Conservation (phyloP, 2,797 vertebrate species). For the Coranthus polyacanthus region DNA sequence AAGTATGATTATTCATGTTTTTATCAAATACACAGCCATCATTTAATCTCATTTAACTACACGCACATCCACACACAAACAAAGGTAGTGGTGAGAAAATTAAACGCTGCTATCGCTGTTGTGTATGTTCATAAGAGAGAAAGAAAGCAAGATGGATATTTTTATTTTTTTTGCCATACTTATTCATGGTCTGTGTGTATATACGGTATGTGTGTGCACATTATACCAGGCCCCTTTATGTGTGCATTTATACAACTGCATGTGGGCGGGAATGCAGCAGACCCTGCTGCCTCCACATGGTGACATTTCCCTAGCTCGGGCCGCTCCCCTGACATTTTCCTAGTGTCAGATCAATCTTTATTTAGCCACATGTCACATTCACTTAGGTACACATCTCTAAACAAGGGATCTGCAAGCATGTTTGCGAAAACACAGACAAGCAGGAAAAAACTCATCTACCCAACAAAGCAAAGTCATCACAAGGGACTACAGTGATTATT, state of each 20-base stretch:
- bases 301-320: slow-evolving; percentile 84
- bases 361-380: slow-evolving; percentile 84
- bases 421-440: slow-evolving; percentile 60
- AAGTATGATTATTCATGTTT: slow-evolving; percentile 1
- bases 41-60: neutral
- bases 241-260: slow-evolving; percentile 29
- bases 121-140: neutral
- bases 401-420: slow-evolving; percentile 53
- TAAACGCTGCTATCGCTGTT: neutral
- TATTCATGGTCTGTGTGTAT: neutral
- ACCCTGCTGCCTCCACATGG: slow-evolving; percentile 48
- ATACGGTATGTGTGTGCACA: slow-evolving; percentile 3
- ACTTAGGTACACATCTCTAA: slow-evolving; percentile 80
- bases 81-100: neutral
- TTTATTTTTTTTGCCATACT: slow-evolving; percentile 5
- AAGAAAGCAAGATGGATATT: neutral
- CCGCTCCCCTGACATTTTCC: slow-evolving; percentile 85
- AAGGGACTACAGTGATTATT: slow-evolving; percentile 24
- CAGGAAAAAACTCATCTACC: slow-evolving; percentile 43
- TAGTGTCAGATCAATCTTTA: slow-evolving; percentile 88
- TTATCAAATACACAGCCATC: neutral
- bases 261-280: slow-evolving; percentile 33
- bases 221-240: slow-evolving; percentile 10
- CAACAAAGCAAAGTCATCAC: slow-evolving; percentile 50
- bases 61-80: neutral